Evolutionary conservation across 92 coral and sea anemone species (phyloP), one percentile per base, ranked within the genome.

Genomic region (Chrysogorgia sp.): DNA sequence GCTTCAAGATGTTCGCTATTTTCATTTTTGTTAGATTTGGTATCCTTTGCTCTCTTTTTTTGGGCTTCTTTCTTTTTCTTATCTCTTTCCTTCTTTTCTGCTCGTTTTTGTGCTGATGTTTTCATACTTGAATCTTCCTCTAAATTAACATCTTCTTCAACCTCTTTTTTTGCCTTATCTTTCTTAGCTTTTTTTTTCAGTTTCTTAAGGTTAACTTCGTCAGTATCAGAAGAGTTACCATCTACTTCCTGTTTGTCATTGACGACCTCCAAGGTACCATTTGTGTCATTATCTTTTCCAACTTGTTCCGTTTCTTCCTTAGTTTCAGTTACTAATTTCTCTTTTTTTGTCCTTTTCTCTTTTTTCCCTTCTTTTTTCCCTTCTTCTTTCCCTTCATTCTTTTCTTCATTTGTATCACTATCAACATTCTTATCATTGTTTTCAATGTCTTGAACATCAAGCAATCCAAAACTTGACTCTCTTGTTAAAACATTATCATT

Each of bases 21-120:
- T 22, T 47, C 68, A 22, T 76, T 66, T 43, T 81, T 91, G 22
- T 83, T 84, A 20, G 70, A 61, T 81, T 87, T 88, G 24, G 88
- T 76, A 20, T 72, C 79, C 81, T 92, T 96, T 19, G 84, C 88
- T 69, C 88, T 92, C 34, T 88, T 93, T 86, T 89, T 94, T 35
- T 96, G 97, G 20, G 90, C 81, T 53, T 88, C 98, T 30, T 84
- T 92, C 82, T 96, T 96, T 85, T 91, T 91, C 80, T 90, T 96
- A 29, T 91, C 99, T 61, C 99, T 85, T 72, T 96, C 99, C 56
- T 96, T 96, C 81, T 96, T 96, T 52, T 96, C 99, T 19, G 99
- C 99, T 81, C 93, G 81, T 61, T 96, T 96, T 76, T 96, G 99
- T 37, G 99, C 99, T 21, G 99, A 97, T 34, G 97, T 96, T 84